phyloP scores from a whole-genome alignment of 2,888 invertebrate genomes.

The Rosalia funebris region DNA sequence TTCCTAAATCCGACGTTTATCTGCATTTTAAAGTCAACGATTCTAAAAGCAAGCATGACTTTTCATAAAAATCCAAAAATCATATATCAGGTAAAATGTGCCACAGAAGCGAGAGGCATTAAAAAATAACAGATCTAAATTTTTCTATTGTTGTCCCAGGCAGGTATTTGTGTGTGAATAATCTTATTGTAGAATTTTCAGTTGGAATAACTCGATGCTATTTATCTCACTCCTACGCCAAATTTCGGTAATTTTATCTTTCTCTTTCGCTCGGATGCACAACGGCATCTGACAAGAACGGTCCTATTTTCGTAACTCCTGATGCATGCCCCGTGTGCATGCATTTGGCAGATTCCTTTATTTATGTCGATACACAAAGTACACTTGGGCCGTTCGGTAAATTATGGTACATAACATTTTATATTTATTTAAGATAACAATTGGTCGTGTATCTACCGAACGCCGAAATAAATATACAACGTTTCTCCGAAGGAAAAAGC shows the following conservation, averaged over 20 bases:
- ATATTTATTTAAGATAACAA: constrained; percentile 24
- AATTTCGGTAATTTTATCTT: constrained; percentile 47
- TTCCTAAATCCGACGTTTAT: constrained; percentile 38
- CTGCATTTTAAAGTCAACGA: constrained; percentile 38
- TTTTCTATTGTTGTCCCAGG: constrained; percentile 54
- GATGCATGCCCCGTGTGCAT: constrained; percentile 37
- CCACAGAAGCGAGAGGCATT: constrained; percentile 44
- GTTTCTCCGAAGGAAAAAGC: constrained; percentile 7
- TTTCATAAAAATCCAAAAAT: constrained; percentile 57
- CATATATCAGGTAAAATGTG: constrained; percentile 55
- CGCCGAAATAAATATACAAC: too few species aligned
- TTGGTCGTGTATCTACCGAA: constrained; percentile 15
- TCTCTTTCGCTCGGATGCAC: constrained; percentile 41
- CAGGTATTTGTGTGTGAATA: constrained; percentile 60
- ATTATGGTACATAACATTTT: constrained; percentile 3
- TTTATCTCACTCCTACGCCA: constrained; percentile 53
- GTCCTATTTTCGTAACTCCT: constrained; percentile 39
- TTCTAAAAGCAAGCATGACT: constrained; percentile 52
- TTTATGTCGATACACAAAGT: constrained; percentile 28
- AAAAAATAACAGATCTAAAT: constrained; percentile 53
- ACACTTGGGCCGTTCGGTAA: constrained; percentile 8
- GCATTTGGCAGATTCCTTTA: constrained; percentile 38
- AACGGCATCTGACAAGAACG: constrained; percentile 32
- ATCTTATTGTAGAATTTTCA: constrained; percentile 51
- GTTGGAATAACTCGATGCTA: constrained; percentile 50